Conservation (phyloP, 2,797 vertebrate genomes). For the Phalanger gymnotis region DNA sequence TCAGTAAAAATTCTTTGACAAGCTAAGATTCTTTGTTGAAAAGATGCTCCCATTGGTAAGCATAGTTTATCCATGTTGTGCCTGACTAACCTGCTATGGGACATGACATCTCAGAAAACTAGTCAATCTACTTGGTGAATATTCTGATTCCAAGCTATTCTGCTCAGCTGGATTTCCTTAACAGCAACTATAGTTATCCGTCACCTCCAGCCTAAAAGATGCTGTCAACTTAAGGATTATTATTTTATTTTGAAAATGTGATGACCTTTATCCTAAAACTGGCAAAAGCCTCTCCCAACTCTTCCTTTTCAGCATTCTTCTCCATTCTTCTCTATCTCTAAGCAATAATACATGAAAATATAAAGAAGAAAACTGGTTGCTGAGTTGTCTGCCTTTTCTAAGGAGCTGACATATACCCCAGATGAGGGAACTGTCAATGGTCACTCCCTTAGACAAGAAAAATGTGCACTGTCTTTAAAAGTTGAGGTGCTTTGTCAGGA, state of each 20-base stretch:
- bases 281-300: neutral
- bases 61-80: neutral
- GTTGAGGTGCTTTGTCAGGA: rapidly evolving
- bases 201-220: neutral
- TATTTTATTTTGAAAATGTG: neutral
- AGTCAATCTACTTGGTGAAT: neutral
- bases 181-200: neutral
- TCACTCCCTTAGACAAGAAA: neutral
- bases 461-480: rapidly evolving
- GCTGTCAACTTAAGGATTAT: neutral
- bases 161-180: neutral
- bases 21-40: neutral
- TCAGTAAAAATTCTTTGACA: neutral
- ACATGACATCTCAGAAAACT: neutral
- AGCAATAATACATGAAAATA: neutral
- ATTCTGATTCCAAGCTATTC: neutral
- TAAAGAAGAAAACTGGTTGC: neutral
- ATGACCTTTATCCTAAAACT: neutral
- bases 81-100: neutral
- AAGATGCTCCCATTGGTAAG: neutral
- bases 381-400: neutral
- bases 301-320: neutral
- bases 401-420: neutral
- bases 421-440: neutral
- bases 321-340: neutral